Conservation (phyloP, 2,113 vertebrate species). For the Micronycteris hirsuta region DNA sequence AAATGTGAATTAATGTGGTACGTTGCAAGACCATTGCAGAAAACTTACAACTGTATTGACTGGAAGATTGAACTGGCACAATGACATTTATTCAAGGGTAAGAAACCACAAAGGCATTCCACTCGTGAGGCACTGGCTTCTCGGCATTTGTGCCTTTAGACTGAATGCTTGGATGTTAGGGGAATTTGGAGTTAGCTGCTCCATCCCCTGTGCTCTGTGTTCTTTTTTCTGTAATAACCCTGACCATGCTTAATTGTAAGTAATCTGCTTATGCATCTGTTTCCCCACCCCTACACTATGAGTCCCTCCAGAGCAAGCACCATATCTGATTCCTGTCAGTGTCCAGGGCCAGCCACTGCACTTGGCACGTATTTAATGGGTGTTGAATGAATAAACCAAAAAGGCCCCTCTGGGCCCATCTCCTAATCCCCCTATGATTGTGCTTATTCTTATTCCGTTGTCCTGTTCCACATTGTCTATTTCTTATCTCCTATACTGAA, state of each 20-base stretch:
- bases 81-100: neutral
- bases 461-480: neutral
- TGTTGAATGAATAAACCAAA: neutral
- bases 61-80: neutral
- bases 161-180: neutral
- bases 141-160: neutral
- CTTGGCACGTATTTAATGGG: slow-evolving; percentile 7
- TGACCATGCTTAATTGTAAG: neutral
- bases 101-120: neutral
- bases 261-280: slow-evolving; percentile 46
- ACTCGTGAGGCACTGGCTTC: neutral
- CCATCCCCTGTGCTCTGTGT: neutral
- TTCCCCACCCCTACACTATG: neutral
- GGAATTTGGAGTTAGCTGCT: neutral
- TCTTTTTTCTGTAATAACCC: neutral
- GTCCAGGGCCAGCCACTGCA: neutral
- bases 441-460: neutral
- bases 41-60: neutral
- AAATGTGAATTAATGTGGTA: slow-evolving; percentile 11
- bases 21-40: neutral
- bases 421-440: neutral
- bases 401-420: neutral
- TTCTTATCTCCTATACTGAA: slow-evolving; percentile 14
- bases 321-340: neutral
- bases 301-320: neutral